These are phyloP conservation scores for Babylonia areolata DNA, from an alignment of 1,140 invertebrate genomes.

Conservation along the genomic window DNA sequence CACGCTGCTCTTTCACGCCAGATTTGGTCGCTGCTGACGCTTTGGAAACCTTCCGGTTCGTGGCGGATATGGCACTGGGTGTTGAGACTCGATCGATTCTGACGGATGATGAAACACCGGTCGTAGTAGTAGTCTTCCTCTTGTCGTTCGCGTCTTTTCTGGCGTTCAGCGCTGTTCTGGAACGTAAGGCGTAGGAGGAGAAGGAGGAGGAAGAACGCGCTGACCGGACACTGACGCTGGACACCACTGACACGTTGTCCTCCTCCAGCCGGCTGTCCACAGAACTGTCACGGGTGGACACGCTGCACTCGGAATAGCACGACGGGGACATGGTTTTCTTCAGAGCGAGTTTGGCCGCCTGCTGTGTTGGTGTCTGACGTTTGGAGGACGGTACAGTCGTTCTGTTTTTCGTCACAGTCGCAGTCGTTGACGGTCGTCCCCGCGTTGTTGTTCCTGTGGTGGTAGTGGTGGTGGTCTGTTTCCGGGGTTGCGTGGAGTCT, in stretches of 20 bases:
- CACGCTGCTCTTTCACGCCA: background rate
- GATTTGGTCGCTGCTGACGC: background rate
- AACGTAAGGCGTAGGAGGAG: background rate
- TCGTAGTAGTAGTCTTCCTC: background rate
- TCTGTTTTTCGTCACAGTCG: background rate
- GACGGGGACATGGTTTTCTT: background rate
- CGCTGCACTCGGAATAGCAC: background rate
- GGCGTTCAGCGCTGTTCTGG: background rate
- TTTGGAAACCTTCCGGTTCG: background rate
- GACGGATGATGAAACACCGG: background rate
- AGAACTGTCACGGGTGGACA: conserved; percentile 19
- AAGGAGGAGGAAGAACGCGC: background rate
- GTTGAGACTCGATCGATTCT: too few relatives aligned
- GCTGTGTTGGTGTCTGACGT: background rate
- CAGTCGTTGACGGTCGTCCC: background rate
- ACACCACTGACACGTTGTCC: conserved; percentile 8
- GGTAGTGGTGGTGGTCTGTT: too few relatives aligned
- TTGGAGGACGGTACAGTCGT: background rate
- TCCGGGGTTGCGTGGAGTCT: background rate
- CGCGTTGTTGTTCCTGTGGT: background rate
- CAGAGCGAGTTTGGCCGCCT: background rate
- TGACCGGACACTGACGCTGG: conserved; percentile 15
- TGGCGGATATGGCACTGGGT: background rate
- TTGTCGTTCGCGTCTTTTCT: background rate
- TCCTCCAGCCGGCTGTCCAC: conserved; percentile 25